Evolutionary conservation across 2,888 invertebrate species (phyloP).

Genomic region (Plusia festucae): DNA sequence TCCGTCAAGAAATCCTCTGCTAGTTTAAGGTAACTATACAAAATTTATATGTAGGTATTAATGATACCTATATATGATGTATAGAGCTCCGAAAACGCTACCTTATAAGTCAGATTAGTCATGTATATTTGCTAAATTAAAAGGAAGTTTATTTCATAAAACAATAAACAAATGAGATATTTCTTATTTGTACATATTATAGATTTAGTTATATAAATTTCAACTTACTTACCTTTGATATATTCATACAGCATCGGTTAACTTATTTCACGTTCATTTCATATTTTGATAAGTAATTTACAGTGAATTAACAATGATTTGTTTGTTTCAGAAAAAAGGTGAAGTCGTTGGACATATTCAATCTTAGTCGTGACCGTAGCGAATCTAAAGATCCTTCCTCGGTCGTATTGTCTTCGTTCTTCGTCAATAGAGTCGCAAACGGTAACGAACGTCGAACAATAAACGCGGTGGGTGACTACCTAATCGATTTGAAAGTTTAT

Average conservation of each 20-base stretch:
- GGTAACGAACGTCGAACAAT: background rate
- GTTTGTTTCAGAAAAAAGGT: background rate
- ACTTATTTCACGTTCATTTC: conserved; percentile 5
- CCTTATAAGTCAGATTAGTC: background rate
- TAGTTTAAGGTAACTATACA: conserved; percentile 6
- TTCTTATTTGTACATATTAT: background rate
- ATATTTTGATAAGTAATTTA: conserved; percentile 1
- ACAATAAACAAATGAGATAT: background rate
- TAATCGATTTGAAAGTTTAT: conserved; percentile 4
- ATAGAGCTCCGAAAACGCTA: no score
- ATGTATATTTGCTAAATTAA: conserved; percentile 6
- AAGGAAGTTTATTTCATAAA: conserved; percentile 2
- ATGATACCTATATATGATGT: conserved; percentile 5
- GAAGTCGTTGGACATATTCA: conserved; percentile 6
- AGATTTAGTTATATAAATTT: background rate
- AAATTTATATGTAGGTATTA: conserved; percentile 2
- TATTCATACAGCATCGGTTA: conserved; percentile 6
- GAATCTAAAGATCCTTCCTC: conserved; percentile 8
- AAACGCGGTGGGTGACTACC: conserved; percentile 4
- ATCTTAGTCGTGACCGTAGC: conserved; percentile 1
- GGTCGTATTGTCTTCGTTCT: conserved; percentile 2
- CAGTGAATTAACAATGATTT: background rate
- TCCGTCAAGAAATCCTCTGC: conserved; percentile 1
- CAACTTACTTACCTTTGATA: background rate
- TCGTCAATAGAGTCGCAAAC: conserved; percentile 10